Percentiles rank a stretch among this genome's conserved stretches.
phyloP scores from a whole-genome alignment of 2,888 invertebrate genomes.

The Coleophora flavipennella region DNA sequence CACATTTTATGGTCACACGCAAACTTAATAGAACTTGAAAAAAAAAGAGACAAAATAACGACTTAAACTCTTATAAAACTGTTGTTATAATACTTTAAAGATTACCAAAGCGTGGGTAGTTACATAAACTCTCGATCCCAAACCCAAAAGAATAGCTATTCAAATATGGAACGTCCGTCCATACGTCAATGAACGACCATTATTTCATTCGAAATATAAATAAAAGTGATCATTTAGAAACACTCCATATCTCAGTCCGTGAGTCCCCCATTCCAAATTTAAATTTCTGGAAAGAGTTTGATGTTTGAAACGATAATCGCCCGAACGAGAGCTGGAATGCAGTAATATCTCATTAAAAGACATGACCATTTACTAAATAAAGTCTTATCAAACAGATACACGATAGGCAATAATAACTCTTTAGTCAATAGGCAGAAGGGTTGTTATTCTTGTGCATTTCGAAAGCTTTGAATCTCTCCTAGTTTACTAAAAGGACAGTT shows the following conservation, averaged over 20 bases:
- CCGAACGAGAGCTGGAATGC: constrained; percentile 49
- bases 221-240: constrained; percentile 50
- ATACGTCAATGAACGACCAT: constrained; percentile 42
- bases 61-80: too few species aligned
- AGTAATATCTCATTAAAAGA: constrained; percentile 61
- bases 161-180: constrained; percentile 31
- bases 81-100: too few species aligned
- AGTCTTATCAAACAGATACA: constrained; percentile 30
- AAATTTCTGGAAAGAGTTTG: constrained; percentile 65
- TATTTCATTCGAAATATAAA: constrained; percentile 57
- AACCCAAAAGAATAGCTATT: constrained; percentile 25
- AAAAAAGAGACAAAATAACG: too few species aligned
- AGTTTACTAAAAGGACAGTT: constrained; percentile 30
- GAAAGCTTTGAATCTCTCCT: constrained; percentile 24
- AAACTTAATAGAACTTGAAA: too few species aligned
- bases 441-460: constrained; percentile 26
- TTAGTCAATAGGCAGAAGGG: constrained; percentile 24
- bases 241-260: constrained; percentile 58
- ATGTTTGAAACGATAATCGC: constrained; percentile 59
- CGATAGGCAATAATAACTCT: constrained; percentile 35
- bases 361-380: constrained; percentile 34
- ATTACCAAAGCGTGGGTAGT: neutral
- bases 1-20: too few species aligned
- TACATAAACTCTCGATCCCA: constrained; percentile 16
- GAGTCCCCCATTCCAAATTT: constrained; percentile 53